Evolutionary conservation across 2,113 vertebrate genomes (phyloP).

Genomic region (Oriolus oriolus): DNA sequence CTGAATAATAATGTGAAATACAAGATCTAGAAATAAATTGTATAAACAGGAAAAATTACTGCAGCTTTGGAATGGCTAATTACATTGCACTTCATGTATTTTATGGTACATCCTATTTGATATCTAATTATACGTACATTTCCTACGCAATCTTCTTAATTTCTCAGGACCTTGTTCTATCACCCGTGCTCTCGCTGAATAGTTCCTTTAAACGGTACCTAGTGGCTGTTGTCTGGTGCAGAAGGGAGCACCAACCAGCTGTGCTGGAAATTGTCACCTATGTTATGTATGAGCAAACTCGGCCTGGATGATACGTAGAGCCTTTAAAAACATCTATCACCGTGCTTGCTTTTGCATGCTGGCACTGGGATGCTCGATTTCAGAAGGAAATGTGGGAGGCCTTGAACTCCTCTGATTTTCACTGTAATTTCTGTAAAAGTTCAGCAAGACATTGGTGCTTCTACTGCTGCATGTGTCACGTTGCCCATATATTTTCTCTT

Average conservation of each 20-base stretch:
- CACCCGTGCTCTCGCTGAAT: not conserved
- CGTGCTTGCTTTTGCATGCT: not conserved
- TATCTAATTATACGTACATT: conserved; percentile 34
- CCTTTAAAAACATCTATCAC: not conserved
- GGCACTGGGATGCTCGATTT: not conserved
- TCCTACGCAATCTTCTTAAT: not conserved
- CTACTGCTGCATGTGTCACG: not conserved
- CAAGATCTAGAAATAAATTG: conserved; percentile 5
- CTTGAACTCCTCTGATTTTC: not conserved
- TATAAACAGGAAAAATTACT: conserved; percentile 13
- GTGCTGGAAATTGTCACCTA: not conserved
- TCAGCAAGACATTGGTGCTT: not conserved
- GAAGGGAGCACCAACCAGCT: not conserved
- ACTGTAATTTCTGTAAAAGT: not conserved
- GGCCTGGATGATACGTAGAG: not conserved
- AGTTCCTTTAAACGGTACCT: not conserved
- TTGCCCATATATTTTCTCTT: not conserved
- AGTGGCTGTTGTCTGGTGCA: not conserved
- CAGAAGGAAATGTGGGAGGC: not conserved
- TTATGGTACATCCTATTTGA: conserved; percentile 20
- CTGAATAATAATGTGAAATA: conserved; percentile 7
- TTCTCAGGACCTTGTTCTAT: not conserved
- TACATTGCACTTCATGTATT: conserved; percentile 24
- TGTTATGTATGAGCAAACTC: not conserved
- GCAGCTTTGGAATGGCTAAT: conserved; percentile 13